Base-by-base conservation (phyloP, 2,888 invertebrate species). In the Trilocha varians region DNA sequence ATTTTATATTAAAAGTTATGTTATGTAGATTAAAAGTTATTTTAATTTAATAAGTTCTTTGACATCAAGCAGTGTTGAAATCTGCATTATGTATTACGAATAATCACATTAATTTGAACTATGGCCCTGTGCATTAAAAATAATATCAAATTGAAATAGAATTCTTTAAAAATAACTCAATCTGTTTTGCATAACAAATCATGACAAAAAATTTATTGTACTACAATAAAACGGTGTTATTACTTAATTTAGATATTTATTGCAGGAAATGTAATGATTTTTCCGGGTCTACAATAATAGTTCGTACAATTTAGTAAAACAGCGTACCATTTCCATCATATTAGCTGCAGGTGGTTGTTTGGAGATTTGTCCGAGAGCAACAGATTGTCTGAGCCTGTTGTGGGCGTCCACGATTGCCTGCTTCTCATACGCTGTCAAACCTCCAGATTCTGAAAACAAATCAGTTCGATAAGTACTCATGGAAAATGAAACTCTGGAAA, bases 271-370 rank as follows among this genome's bases (percentile, higher is more conserved):
- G 11, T 11, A 9, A 25, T 11, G 4, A 4, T 25, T 25, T 18
- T 18, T 5, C 18, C 11, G 11, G 25, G 8, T 25, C 11, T 9
- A 9, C 25, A 25, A 25, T 25, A 25, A 9, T 11, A 25, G 11
- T 11, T 6, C 25, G 8, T 3, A 25, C 11, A 25, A 25, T 9
- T 2, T 9, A 25, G 6, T 3, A 25, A 25, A 11, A 25, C 11
- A 25, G 25, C 87, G 74, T 78, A 93, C 93, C 89, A 95, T 91
- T 88, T 95, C 94, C 83, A 91, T 90, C 93, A 95, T 94, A 77
- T 95, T 94, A 56, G 93, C 91, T 16, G 94, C 92, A 41, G 92
- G 91, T 14, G 93, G 92, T 62, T 95, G 95, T 50, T 87, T 87
- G 52, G 88, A 87, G 59, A 93, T 90, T 65, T 90, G 91, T 38